A percentile compares a stretch with the other conserved stretches of the same genome.
Evolutionary conservation across 2,888 invertebrate species (phyloP).

Genomic region (Buathra laborator): DNA sequence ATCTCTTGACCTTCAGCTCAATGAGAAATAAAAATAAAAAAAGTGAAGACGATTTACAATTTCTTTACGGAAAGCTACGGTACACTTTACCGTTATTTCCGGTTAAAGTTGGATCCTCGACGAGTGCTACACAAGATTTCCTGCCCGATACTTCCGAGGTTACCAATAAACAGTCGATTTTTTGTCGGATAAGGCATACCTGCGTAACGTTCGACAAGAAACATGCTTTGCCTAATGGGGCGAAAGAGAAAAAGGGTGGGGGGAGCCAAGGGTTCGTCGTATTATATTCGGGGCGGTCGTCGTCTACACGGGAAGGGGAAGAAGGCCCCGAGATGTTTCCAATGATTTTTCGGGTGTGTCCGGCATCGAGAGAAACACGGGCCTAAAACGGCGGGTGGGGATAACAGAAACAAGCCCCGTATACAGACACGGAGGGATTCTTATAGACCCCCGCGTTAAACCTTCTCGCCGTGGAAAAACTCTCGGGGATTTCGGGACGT

Average conservation of each 20-base stretch:
- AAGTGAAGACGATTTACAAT: not conserved
- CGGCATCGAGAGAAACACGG: constrained; percentile 67
- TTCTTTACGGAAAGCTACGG: constrained; percentile 18
- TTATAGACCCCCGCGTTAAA: constrained; percentile 56
- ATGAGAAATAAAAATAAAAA: not conserved
- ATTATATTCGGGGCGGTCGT: constrained; percentile 55
- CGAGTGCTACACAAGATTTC: constrained; percentile 16
- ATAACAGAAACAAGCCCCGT: constrained; percentile 54
- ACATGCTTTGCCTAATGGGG: constrained; percentile 5
- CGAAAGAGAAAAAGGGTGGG: constrained; percentile 1
- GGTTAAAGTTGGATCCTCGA: not conserved
- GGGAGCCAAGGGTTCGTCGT: constrained; percentile 23
- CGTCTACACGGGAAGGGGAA: constrained; percentile 39
- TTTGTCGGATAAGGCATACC: constrained; percentile 71
- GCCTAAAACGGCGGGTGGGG: constrained; percentile 67
- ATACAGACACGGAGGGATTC: constrained; percentile 57
- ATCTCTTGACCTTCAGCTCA: not conserved
- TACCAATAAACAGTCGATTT: constrained; percentile 70
- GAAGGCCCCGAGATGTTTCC: constrained; percentile 58
- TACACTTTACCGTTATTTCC: constrained; percentile 25
- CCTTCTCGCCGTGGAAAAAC: constrained; percentile 60
- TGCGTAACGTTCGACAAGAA: constrained; percentile 45
- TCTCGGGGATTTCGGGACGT: constrained; percentile 67
- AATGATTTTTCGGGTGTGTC: constrained; percentile 74
- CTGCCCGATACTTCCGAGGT: constrained; percentile 33